phyloP scores from a whole-genome alignment of 1,140 invertebrate genomes.

The Aphidius gifuensis region DNA sequence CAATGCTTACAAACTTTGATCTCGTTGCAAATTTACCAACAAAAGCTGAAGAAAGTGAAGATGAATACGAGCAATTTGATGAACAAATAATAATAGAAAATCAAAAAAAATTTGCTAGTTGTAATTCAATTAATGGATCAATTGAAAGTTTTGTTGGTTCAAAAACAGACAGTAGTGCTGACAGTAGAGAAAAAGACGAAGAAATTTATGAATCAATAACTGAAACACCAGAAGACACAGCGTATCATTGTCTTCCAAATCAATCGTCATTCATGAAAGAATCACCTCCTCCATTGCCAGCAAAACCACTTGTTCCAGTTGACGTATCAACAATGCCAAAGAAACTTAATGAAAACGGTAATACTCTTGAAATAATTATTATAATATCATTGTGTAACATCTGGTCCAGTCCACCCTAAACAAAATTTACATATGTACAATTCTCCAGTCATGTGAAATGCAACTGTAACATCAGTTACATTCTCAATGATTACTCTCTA shows the following conservation, averaged over 20 bases:
- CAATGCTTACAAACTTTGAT: conserved; percentile 42
- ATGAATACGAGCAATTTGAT: conserved; percentile 47
- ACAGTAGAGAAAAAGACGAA: conserved; percentile 39
- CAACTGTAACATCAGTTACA: background rate
- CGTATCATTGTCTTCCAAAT: conserved; percentile 30
- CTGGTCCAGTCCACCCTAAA: background rate
- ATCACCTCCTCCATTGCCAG: conserved; percentile 38
- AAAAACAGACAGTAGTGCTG: conserved; percentile 34
- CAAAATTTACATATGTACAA: background rate
- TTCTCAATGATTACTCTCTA: conserved; percentile 4
- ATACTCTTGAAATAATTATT: no score
- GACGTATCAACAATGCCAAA: conserved; percentile 12
- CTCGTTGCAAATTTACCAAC: conserved; percentile 48
- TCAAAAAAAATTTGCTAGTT: conserved; percentile 35
- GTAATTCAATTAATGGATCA: conserved; percentile 41
- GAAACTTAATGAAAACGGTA: conserved; percentile 16
- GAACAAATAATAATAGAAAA: conserved; percentile 38
- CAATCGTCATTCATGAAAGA: conserved; percentile 5
- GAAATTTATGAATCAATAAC: conserved; percentile 50
- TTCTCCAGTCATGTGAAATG: background rate
- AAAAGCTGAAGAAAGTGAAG: conserved; percentile 40
- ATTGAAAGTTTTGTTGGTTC: conserved; percentile 39
- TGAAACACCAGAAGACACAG: conserved; percentile 40
- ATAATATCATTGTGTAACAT: no score
- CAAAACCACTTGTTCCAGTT: conserved; percentile 31